These are phyloP conservation scores for Eledona agricola DNA, from an alignment of 2,888 invertebrate species.

Conservation along the genomic window DNA sequence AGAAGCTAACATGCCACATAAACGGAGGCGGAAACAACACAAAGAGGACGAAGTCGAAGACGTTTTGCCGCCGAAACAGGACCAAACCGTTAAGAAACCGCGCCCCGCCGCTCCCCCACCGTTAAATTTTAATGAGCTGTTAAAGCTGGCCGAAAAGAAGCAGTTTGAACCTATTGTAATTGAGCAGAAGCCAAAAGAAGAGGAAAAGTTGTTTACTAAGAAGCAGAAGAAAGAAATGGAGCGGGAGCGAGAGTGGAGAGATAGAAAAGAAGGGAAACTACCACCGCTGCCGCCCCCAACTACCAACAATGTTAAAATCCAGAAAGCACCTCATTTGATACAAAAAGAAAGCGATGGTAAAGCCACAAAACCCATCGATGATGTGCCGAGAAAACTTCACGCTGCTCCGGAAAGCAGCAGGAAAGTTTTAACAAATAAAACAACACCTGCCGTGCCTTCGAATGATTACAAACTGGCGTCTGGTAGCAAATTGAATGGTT, in stretches of 20 bases:
- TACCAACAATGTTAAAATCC: constrained; percentile 1
- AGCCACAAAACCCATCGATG: constrained; percentile 3
- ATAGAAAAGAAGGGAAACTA: constrained; percentile 63
- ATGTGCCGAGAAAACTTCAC: neutral
- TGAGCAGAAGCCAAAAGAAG: constrained; percentile 65
- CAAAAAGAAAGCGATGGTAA: constrained; percentile 10
- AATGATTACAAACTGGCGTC: too few relatives aligned
- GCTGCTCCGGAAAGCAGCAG: constrained; percentile 4
- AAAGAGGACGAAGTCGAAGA: constrained; percentile 50
- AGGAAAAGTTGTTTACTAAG: constrained; percentile 80
- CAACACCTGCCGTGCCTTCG: neutral
- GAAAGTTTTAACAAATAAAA: constrained; percentile 1
- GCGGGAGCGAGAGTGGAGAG: constrained; percentile 73
- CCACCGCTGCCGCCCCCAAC: constrained; percentile 29
- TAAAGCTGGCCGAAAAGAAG: constrained; percentile 85
- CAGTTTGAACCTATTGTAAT: constrained; percentile 80
- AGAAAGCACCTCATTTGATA: constrained; percentile 1
- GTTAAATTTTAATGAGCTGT: constrained; percentile 71
- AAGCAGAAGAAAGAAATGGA: constrained; percentile 80
- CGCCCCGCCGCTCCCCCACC: constrained; percentile 80
- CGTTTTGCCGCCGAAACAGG: constrained; percentile 53
- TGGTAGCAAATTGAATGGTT: too few relatives aligned
- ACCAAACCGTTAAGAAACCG: constrained; percentile 65
- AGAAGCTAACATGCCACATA: constrained; percentile 76
- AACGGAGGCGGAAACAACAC: constrained; percentile 66